These are phyloP conservation scores for Ganaspis sp. DNA, from an alignment of 1,140 invertebrate genomes.

Conservation along the genomic window DNA sequence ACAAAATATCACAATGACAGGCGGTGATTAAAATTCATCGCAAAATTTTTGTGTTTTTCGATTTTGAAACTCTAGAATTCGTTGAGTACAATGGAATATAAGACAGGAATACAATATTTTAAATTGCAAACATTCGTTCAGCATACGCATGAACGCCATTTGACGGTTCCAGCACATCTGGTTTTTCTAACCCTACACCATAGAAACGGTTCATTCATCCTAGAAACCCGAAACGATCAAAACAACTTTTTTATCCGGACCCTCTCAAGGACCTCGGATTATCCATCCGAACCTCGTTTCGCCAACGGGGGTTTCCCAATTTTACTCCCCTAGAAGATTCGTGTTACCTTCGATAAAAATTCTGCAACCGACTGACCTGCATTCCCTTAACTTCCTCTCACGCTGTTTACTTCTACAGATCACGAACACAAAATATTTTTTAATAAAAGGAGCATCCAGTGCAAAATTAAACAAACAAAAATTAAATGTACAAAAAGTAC, in stretches of 20 bases:
- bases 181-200: constrained; percentile 31
- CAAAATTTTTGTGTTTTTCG: too few relatives aligned
- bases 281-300: constrained; percentile 55
- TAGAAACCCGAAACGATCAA: constrained; percentile 74
- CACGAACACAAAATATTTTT: too few relatives aligned
- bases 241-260: constrained; percentile 71
- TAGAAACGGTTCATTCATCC: constrained; percentile 66
- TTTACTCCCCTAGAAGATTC: constrained; percentile 44
- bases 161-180: constrained; percentile 41
- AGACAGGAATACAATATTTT: background rate
- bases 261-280: constrained; percentile 67
- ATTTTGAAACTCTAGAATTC: background rate
- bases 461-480: too few relatives aligned
- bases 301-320: constrained; percentile 39
- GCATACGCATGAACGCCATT: constrained; percentile 21
- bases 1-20: too few relatives aligned
- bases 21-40: too few relatives aligned
- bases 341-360: constrained; percentile 53
- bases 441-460: too few relatives aligned
- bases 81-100: background rate
- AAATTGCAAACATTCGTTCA: constrained; percentile 7
- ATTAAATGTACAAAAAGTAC: too few relatives aligned
- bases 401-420: constrained; percentile 54
- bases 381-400: constrained; percentile 51
- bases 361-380: constrained; percentile 64